Conservation (phyloP, 2,888 invertebrate species). For the Xestia ashworthii region DNA sequence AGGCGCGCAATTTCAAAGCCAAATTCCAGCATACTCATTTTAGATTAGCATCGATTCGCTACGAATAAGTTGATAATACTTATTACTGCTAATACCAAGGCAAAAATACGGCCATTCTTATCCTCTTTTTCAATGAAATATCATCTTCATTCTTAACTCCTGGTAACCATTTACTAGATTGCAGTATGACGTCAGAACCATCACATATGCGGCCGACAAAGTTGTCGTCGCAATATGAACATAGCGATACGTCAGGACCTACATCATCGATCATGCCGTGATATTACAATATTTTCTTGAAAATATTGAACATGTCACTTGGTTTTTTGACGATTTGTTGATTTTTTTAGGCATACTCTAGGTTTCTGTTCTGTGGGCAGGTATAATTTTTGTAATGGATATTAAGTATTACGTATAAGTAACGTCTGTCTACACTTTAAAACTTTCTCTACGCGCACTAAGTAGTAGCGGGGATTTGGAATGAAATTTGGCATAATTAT, state of each 20-base stretch:
- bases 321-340: background rate
- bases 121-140: background rate
- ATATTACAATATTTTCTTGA: slow-evolving; percentile 62
- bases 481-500: too few species aligned
- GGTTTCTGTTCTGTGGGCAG: background rate
- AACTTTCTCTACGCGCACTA: too few species aligned
- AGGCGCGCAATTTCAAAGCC: background rate
- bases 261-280: slow-evolving; percentile 63
- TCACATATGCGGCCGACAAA: slow-evolving; percentile 91
- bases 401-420: background rate
- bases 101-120: too few species aligned
- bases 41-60: background rate
- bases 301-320: slow-evolving; percentile 51
- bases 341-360: background rate
- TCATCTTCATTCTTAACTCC: slow-evolving; percentile 65
- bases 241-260: slow-evolving; percentile 66
- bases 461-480: too few species aligned
- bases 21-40: background rate
- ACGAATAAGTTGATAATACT: background rate
- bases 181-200: slow-evolving; percentile 90
- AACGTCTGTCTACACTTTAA: too few species aligned
- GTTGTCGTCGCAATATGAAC: slow-evolving; percentile 76
- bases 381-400: background rate
- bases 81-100: background rate
- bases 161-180: slow-evolving; percentile 93